A percentile compares a stretch with the other conserved stretches of the same genome.
phyloP scores from a whole-genome alignment of 2,797 vertebrate species.

The Falco columbarius region DNA sequence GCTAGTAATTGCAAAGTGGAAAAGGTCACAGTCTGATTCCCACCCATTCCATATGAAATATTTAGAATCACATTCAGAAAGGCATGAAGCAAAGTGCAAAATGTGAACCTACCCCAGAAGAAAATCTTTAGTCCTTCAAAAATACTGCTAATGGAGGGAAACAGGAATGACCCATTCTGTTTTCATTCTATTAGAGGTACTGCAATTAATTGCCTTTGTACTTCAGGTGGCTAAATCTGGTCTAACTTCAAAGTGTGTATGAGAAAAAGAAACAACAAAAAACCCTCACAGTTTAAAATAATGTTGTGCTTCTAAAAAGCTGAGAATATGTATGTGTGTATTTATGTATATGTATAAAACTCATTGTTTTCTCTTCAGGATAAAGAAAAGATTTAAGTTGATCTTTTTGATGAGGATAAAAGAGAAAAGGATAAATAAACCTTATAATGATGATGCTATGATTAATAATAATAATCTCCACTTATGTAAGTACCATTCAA shows the following conservation, averaged over 20 bases:
- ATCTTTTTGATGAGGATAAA: neutral
- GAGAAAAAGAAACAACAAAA: neutral
- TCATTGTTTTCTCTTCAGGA: neutral
- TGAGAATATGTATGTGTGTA: neutral
- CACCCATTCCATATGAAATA: neutral
- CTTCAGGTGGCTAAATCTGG: neutral
- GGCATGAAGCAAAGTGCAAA: neutral
- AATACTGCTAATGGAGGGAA: neutral
- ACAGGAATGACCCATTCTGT: neutral
- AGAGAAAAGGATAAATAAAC: neutral
- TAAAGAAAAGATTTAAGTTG: neutral
- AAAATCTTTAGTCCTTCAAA: neutral
- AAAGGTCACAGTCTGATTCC: neutral
- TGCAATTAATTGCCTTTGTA: neutral
- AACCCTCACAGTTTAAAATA: accelerated
- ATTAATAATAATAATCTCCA: neutral
- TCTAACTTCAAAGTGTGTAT: neutral
- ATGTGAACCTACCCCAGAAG: neutral
- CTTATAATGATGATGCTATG: neutral
- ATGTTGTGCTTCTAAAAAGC: neutral
- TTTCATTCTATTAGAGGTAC: neutral
- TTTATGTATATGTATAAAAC: neutral
- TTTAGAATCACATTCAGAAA: neutral
- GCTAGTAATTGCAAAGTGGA: neutral
- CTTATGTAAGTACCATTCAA: neutral